Conservation (phyloP, 2,888 invertebrate species). For the Tuberolachnus salignus region DNA sequence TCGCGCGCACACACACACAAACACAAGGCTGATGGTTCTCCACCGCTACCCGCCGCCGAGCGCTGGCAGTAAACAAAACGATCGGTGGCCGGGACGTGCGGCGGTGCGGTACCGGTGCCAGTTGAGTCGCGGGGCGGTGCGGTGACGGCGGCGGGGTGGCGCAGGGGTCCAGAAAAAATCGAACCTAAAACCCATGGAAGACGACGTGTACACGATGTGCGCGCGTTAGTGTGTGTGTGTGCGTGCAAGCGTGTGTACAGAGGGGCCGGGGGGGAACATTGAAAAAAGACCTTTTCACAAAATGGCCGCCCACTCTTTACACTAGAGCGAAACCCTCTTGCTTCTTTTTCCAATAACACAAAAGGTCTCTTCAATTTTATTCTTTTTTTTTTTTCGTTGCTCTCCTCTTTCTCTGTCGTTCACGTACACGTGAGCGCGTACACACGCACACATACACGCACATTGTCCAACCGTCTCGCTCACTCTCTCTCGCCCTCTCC, state of each 20-base stretch:
- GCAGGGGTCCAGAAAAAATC: conserved; percentile 56
- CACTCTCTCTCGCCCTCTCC: not conserved
- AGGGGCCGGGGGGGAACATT: conserved; percentile 43
- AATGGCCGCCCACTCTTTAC: conserved; percentile 61
- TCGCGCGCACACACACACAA: conserved; percentile 13
- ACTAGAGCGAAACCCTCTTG: conserved; percentile 58
- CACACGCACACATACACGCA: conserved; percentile 41
- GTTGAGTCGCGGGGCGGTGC: conserved; percentile 62
- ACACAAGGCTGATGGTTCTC: conserved; percentile 47
- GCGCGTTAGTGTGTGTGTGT: not conserved
- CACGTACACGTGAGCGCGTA: conserved; percentile 53
- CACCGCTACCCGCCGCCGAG: conserved; percentile 31
- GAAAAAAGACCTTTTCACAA: conserved; percentile 60
- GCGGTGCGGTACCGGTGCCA: conserved; percentile 62
- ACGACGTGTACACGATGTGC: conserved; percentile 50
- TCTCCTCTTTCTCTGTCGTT: conserved; percentile 45
- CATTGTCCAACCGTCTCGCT: conserved; percentile 21
- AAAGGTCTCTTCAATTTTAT: conserved; percentile 57
- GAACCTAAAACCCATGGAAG: conserved; percentile 56
- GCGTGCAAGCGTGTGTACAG: conserved; percentile 22
- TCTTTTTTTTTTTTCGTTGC: conserved; percentile 47
- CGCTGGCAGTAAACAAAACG: conserved; percentile 60
- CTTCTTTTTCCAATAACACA: conserved; percentile 58
- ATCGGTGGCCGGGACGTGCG: conserved; percentile 59
- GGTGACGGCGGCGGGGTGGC: conserved; percentile 56